A percentile compares a stretch with the other conserved stretches of the same genome.
phyloP scores from a whole-genome alignment of 2,888 invertebrate genomes.

The Choreutis nemorana region DNA sequence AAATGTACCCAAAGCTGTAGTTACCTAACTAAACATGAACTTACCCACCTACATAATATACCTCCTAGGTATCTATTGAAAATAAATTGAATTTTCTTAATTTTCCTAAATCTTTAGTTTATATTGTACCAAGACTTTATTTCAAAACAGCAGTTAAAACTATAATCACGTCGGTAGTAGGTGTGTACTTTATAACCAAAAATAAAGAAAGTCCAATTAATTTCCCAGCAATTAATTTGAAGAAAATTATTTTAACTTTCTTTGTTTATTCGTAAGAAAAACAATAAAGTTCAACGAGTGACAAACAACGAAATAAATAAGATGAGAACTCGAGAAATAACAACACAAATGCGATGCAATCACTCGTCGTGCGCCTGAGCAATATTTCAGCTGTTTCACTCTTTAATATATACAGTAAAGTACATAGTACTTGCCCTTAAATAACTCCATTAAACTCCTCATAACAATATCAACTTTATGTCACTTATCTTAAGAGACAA shows the following conservation, averaged over 20 bases:
- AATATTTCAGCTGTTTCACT: constrained; percentile 42
- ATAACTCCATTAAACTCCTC: constrained; percentile 4
- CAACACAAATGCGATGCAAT: constrained; percentile 42
- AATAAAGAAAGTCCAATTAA: no score
- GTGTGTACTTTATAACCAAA: no score
- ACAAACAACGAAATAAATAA: no score
- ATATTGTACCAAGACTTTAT: no score
- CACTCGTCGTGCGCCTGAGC: constrained; percentile 42
- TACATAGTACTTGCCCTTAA: no score
- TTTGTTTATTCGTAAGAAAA: no score
- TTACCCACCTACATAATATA: constrained; percentile 10
- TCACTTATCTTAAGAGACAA: constrained; percentile 10
- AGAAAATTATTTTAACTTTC: no score
- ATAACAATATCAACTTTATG: constrained; percentile 12
- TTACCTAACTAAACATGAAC: constrained; percentile 1
- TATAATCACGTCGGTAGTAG: no score
- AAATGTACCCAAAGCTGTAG: not conserved
- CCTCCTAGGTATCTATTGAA: constrained; percentile 14
- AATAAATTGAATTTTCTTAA: constrained; percentile 18
- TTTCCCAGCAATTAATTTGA: no score
- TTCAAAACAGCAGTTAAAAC: no score
- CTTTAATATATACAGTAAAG: no score
- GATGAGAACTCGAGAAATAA: constrained; percentile 35
- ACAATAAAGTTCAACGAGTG: no score
- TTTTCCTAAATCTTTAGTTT: constrained; percentile 22